Evolutionary conservation across 2,888 invertebrate species (phyloP), one percentile per base, ranked within the genome.

Genomic region (Baccha elongata): DNA sequence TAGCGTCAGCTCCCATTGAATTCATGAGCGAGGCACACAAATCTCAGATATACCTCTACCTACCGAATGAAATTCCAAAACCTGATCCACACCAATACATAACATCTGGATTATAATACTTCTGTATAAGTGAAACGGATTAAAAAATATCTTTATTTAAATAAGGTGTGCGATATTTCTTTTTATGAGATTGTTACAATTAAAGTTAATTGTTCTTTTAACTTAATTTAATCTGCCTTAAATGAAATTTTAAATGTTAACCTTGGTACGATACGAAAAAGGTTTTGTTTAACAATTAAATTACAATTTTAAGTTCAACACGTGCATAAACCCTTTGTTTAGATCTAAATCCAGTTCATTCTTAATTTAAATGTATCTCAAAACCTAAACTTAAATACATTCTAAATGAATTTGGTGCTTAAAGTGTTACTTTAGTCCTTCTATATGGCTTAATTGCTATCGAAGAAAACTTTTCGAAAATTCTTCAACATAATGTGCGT

Each of bases 1-100:
- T 89, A 89, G 89, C 89, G 90, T 90, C 90, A 90, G 90, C 90
- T 90, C 90, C 90, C 88, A 90, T 90, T 90, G 78, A 83, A 83
- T 83, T 83, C 78, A 83, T 83, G 52, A 58, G 64, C 68, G 64
- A 83, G 72, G 64, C 83, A 72, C 83, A 83, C 83, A 83, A 83
- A 83, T 83, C 83, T 83, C 83, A 78, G 78, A 83, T 76, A 58
- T 58, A 55, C 40, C 58, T 58, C 37, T 21, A 78, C 78, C 83
- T 83, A 83, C 83, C 78, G 83, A 78, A 78, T 83, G 83, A 78
- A 83, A 83, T 83, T 78, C 83, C 78, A 83, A 83, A 83, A 83
- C 83, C 83, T 83, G 83, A 83, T 83, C 76, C 83, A 69, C 83
- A 83, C 78, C 68, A 83, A 67, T 73, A 83, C 83, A 83, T 76